Conservation (phyloP, 2,797 vertebrate genomes). For the Anabacerthia variegaticeps region DNA sequence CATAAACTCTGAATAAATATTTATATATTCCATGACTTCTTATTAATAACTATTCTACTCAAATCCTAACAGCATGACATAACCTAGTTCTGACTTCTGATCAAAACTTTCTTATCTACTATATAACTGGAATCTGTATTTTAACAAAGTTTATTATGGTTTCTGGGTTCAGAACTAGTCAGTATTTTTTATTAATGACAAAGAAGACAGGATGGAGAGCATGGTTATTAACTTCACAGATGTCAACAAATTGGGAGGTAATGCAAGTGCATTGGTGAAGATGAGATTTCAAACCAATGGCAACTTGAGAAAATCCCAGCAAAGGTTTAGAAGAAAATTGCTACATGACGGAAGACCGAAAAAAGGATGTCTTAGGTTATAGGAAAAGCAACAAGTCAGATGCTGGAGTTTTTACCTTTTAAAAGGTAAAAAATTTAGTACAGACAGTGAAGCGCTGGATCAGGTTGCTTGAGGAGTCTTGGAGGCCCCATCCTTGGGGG, state of each 20-base stretch:
- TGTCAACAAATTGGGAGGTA: neutral
- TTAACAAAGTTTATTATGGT: neutral
- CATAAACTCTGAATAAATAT: constrained; percentile 6
- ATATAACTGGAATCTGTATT: neutral
- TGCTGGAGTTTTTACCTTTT: neutral
- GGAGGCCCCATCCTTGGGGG: neutral
- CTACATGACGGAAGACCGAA: neutral
- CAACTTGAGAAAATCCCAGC: neutral
- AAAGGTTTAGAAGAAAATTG: neutral
- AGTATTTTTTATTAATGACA: neutral
- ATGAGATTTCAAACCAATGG: neutral
- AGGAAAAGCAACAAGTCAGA: neutral
- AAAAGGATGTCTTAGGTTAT: neutral
- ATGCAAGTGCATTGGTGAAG: neutral
- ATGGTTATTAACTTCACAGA: neutral
- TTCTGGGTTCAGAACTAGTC: neutral
- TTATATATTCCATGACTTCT: neutral
- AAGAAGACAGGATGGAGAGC: neutral
- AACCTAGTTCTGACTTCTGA: neutral
- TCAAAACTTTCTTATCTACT: neutral
- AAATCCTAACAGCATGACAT: neutral
- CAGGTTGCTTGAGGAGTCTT: neutral
- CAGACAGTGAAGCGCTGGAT: neutral
- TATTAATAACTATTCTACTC: neutral
- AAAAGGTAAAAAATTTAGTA: neutral